phyloP scores from a whole-genome alignment of 2,888 invertebrate genomes.

The Chloroclysta siterata region DNA sequence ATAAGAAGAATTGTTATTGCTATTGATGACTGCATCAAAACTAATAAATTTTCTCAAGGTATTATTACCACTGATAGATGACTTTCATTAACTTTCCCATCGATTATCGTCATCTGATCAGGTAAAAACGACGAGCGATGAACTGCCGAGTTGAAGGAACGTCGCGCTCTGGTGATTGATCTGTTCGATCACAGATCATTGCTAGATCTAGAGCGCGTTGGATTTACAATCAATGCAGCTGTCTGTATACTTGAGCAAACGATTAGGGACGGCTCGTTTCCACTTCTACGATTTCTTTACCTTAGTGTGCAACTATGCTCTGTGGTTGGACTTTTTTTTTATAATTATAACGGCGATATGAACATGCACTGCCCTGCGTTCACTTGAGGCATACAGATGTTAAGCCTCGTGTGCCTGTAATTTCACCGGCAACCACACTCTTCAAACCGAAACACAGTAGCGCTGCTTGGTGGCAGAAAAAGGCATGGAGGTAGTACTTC shows the following conservation, averaged over 20 bases:
- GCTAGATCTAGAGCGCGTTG: conserved; percentile 23
- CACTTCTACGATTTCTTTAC: neutral
- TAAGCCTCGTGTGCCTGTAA: no score
- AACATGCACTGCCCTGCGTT: no score
- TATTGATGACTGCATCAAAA: conserved; percentile 14
- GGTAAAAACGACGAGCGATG: conserved; percentile 73
- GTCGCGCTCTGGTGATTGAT: conserved; percentile 72
- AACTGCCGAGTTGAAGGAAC: conserved; percentile 79
- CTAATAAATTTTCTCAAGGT: conserved; percentile 21
- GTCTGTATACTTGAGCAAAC: neutral
- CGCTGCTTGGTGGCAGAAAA: no score
- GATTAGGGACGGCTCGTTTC: neutral
- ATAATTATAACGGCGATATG: no score
- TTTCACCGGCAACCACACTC: no score
- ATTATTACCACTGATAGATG: conserved; percentile 38
- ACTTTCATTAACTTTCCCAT: conserved; percentile 72
- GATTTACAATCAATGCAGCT: conserved; percentile 7
- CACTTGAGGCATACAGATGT: no score
- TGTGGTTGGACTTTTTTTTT: no score
- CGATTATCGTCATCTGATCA: conserved; percentile 65
- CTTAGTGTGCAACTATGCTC: neutral
- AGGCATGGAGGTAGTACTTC: no score
- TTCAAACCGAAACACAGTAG: no score
- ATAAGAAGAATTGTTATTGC: neutral
- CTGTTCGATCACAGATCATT: conserved; percentile 57